Conservation (phyloP, 2,113 vertebrate species). For the Choloepus hoffmanni region DNA sequence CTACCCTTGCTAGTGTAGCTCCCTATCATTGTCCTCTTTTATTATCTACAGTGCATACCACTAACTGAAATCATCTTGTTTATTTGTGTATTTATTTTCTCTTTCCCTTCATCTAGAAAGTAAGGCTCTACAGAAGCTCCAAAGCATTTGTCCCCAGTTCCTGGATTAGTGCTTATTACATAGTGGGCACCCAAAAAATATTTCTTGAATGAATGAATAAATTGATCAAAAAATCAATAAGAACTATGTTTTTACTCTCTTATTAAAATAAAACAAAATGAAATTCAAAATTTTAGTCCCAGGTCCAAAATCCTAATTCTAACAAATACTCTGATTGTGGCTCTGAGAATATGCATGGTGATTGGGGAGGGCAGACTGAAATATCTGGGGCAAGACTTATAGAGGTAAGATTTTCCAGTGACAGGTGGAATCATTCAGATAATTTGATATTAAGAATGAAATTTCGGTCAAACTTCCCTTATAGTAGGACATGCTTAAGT, state of each 20-base stretch:
- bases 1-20: neutral
- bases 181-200: neutral
- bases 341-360: neutral
- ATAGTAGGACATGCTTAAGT: neutral
- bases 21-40: neutral
- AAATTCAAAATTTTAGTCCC: neutral
- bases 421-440: slow-evolving; percentile 23
- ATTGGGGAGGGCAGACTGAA: neutral
- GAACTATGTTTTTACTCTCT: slow-evolving; percentile 19
- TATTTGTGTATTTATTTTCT: neutral
- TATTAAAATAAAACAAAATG: neutral
- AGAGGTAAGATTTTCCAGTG: slow-evolving; percentile 17
- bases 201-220: neutral
- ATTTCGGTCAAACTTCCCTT: neutral
- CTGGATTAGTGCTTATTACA: neutral
- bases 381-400: slow-evolving; percentile 20
- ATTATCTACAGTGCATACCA: neutral
- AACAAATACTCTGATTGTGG: neutral
- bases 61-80: neutral
- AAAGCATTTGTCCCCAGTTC: neutral
- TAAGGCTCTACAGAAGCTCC: neutral
- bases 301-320: neutral
- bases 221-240: neutral
- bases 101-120: neutral
- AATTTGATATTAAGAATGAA: slow-evolving; percentile 29